Percentiles rank a stretch among this genome's conserved stretches.
Conservation (phyloP, 2,797 vertebrate species). For the Paedocypris micromegethes region DNA sequence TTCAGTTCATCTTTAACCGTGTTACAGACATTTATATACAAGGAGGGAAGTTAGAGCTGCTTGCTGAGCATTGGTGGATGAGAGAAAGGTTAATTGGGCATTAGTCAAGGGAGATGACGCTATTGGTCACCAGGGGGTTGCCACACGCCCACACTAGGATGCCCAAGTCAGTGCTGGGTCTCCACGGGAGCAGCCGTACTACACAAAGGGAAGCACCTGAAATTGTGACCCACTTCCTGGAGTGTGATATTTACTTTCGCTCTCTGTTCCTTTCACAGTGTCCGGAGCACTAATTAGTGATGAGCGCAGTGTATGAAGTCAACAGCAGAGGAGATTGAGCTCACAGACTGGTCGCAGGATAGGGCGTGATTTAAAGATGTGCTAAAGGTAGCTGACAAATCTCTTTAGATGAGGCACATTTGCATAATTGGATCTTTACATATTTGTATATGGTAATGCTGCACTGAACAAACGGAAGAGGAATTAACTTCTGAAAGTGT, state of each 20-base stretch:
- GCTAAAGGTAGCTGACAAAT: neutral
- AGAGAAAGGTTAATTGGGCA: conserved; percentile 76
- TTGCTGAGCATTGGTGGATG: conserved; percentile 1
- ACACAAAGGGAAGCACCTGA: conserved; percentile 42
- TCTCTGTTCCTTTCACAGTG: conserved; percentile 28
- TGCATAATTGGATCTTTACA: no score
- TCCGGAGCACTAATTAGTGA: conserved; percentile 45
- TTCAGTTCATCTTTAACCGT: neutral
- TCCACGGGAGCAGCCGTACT: conserved; percentile 32
- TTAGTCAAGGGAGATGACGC: conserved; percentile 59
- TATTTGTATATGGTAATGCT: no score
- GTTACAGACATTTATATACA: conserved; percentile 35
- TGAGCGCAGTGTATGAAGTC: conserved; percentile 32
- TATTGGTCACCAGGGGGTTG: conserved; percentile 38
- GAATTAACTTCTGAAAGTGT: no score
- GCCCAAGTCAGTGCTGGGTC: conserved; percentile 30
- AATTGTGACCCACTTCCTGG: conserved; percentile 39
- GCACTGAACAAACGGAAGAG: no score
- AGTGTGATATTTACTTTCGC: conserved; percentile 49
- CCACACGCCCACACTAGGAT: conserved; percentile 33
- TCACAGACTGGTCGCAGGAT: conserved; percentile 13
- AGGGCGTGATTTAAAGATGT: conserved; percentile 10
- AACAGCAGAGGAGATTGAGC: conserved; percentile 29
- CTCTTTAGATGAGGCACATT: no score
- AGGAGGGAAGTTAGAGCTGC: conserved; percentile 12